A percentile compares a stretch with the other conserved stretches of the same genome.
phyloP scores from a whole-genome alignment of 2,797 vertebrate genomes.

The Siniperca scherzeri region DNA sequence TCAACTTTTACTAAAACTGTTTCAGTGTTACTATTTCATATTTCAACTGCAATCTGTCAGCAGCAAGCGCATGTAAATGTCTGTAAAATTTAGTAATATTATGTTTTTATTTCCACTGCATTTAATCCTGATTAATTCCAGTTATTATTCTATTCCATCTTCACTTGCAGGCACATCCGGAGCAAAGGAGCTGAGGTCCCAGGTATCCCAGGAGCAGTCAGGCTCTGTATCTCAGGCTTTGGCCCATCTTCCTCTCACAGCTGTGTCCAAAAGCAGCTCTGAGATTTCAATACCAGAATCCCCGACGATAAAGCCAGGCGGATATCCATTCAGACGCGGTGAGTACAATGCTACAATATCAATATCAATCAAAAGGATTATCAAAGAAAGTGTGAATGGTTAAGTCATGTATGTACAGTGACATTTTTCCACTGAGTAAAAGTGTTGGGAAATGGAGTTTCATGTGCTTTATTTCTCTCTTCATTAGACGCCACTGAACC shows the following conservation, averaged over 20 bases:
- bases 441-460: neutral
- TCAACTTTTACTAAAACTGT: too few relatives aligned
- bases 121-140: neutral
- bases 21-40: too few relatives aligned
- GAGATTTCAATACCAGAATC: slow-evolving; percentile 59
- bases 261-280: slow-evolving; percentile 54
- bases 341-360: neutral
- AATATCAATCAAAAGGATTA: too few relatives aligned
- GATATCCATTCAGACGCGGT: slow-evolving; percentile 59
- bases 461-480: neutral
- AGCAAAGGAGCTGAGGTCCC: slow-evolving; percentile 37
- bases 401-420: too few relatives aligned
- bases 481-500: slow-evolving; percentile 58
- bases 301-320: slow-evolving; percentile 20
- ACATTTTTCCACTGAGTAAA: neutral
- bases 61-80: too few relatives aligned
- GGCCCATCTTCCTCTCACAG: slow-evolving; percentile 59
- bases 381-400: too few relatives aligned
- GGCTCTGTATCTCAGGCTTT: slow-evolving; percentile 27
- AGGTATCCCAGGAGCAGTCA: slow-evolving; percentile 35
- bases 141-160: neutral
- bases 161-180: slow-evolving; percentile 28
- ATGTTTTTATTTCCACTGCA: neutral
- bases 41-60: too few relatives aligned
- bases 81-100: too few relatives aligned